Conservation (phyloP, 2,888 invertebrate species). For the Osmoderma eremita region DNA sequence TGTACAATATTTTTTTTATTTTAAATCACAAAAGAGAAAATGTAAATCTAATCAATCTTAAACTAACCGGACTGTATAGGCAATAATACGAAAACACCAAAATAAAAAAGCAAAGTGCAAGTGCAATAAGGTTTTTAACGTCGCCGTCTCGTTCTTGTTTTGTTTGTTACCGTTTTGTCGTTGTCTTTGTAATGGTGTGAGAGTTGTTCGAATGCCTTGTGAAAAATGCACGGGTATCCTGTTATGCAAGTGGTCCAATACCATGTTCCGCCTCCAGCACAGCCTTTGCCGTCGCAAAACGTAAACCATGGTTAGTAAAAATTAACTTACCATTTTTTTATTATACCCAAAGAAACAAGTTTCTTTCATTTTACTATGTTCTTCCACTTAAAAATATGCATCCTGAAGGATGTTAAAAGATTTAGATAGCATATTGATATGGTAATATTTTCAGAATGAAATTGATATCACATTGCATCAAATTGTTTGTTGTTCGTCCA, state of each 20-base stretch:
- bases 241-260: slow-evolving; percentile 76
- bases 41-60: slow-evolving; percentile 9
- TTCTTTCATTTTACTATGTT: too few species aligned
- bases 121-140: slow-evolving; percentile 18
- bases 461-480: too few species aligned
- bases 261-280: slow-evolving; percentile 67
- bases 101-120: slow-evolving; percentile 19
- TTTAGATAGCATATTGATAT: too few species aligned
- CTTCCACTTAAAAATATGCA: too few species aligned
- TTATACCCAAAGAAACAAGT: too few species aligned
- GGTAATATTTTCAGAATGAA: too few species aligned
- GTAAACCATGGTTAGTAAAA: slow-evolving; percentile 53
- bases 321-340: too few species aligned
- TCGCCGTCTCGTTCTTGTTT: not conserved
- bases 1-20: not conserved
- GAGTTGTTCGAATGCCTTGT: slow-evolving; percentile 8
- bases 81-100: slow-evolving; percentile 26
- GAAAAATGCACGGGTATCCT: slow-evolving; percentile 71
- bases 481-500: too few species aligned
- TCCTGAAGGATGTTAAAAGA: too few species aligned
- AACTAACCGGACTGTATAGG: slow-evolving; percentile 6
- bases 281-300: slow-evolving; percentile 55
- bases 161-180: slow-evolving; percentile 5
- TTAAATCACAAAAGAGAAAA: not conserved
- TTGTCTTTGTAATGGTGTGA: slow-evolving; percentile 7